Percentiles rank a stretch among this genome's conserved stretches.
Evolutionary conservation across 2,888 invertebrate species (phyloP).

Genomic region (Drosophila rellima): DNA sequence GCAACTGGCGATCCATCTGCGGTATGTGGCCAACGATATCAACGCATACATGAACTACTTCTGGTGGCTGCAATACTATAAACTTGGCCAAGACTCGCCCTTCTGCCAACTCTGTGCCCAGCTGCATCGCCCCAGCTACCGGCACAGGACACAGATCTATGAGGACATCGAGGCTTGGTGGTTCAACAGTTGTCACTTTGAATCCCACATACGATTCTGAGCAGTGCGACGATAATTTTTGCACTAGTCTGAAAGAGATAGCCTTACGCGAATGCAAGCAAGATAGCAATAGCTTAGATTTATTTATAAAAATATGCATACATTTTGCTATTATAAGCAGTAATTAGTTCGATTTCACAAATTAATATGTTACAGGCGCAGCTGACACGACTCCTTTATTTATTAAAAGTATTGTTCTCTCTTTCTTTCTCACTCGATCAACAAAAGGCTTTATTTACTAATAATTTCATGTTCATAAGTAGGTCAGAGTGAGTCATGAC

Average conservation of each 20-base stretch:
- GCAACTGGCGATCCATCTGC: conserved; percentile 88
- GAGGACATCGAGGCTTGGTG: conserved; percentile 83
- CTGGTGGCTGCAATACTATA: conserved; percentile 88
- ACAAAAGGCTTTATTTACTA: background rate
- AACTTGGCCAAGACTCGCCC: conserved; percentile 81
- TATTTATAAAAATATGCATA: background rate
- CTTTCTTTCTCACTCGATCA: background rate
- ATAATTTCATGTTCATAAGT: background rate
- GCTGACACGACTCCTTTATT: background rate
- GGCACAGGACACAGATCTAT: conserved; percentile 76
- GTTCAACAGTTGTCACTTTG: conserved; percentile 78
- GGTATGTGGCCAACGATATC: conserved; percentile 85
- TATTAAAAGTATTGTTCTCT: conserved; percentile 5
- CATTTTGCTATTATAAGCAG: too few relatives aligned
- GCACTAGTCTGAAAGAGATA: conserved; percentile 42
- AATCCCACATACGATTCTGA: conserved; percentile 71
- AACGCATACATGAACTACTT: conserved; percentile 89
- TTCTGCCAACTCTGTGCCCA: conserved; percentile 83
- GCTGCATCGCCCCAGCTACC: conserved; percentile 70
- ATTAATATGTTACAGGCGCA: background rate
- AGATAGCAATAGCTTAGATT: conserved; percentile 5
- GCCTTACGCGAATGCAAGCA: conserved; percentile 13
- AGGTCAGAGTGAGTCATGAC: conserved; percentile 5
- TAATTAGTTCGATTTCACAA: background rate
- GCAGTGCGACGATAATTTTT: conserved; percentile 15